These are phyloP conservation scores for Phymorhynchus buccinoides DNA, from an alignment of 1,140 invertebrate genomes.

Conservation along the genomic window DNA sequence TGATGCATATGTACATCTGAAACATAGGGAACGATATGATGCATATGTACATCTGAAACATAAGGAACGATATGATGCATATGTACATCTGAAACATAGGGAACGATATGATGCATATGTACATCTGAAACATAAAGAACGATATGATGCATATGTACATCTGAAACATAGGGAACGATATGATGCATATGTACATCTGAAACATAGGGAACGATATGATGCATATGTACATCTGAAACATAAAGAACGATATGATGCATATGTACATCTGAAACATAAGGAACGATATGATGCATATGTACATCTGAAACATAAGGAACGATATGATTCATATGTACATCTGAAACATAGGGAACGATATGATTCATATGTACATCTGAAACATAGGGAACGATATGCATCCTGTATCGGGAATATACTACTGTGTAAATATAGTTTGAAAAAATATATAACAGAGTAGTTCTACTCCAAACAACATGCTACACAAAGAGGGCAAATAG, in stretches of 20 bases:
- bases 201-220: slow-evolving; percentile 87
- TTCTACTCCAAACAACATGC: no score
- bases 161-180: slow-evolving; percentile 89
- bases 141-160: slow-evolving; percentile 98
- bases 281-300: slow-evolving; percentile 95
- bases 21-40: slow-evolving; percentile 87
- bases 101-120: slow-evolving; percentile 95
- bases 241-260: slow-evolving; percentile 88
- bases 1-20: slow-evolving; percentile 97
- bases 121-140: slow-evolving; percentile 87
- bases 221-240: slow-evolving; percentile 96
- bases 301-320: slow-evolving; percentile 84
- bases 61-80: slow-evolving; percentile 89
- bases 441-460: no score
- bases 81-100: slow-evolving; percentile 94
- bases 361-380: neutral
- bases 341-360: neutral
- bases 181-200: slow-evolving; percentile 97
- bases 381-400: neutral
- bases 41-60: slow-evolving; percentile 96
- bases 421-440: no score
- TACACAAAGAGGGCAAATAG: no score
- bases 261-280: slow-evolving; percentile 94
- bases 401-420: no score
- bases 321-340: neutral